Percentiles rank a stretch among this genome's conserved stretches.
Conservation (phyloP, 2,888 invertebrate genomes). For the Drosophila niveifrons region DNA sequence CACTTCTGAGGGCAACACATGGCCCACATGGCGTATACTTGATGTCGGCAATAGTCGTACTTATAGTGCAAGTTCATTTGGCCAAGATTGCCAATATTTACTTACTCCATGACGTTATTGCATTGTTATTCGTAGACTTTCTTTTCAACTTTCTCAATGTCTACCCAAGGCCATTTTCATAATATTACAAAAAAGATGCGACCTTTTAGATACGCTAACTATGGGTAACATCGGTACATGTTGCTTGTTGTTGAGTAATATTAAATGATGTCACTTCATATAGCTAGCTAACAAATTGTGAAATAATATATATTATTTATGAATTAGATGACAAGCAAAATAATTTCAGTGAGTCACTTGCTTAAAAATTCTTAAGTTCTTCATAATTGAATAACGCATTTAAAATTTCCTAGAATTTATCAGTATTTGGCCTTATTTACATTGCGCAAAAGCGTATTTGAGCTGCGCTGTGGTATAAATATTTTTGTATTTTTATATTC, state of each 20-base stretch:
- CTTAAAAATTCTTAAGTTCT: no score
- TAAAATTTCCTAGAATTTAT: not conserved
- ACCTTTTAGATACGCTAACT: slow-evolving; percentile 9
- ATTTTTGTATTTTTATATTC: slow-evolving; percentile 27
- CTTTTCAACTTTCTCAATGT: slow-evolving; percentile 7
- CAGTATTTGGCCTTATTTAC: not conserved
- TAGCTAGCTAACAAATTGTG: no score
- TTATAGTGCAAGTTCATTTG: slow-evolving; percentile 38
- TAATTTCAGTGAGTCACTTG: no score
- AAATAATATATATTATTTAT: no score
- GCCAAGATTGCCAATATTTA: slow-evolving; percentile 42
- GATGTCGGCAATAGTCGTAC: slow-evolving; percentile 25
- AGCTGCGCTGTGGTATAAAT: not conserved
- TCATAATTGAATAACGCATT: not conserved
- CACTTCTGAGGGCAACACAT: slow-evolving; percentile 8
- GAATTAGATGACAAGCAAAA: no score
- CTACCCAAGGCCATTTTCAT: slow-evolving; percentile 7
- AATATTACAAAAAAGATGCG: slow-evolving; percentile 4
- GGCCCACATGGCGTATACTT: slow-evolving; percentile 42
- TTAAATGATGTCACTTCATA: no score
- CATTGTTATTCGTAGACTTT: slow-evolving; percentile 19
- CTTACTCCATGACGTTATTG: slow-evolving; percentile 35
- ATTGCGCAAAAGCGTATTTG: slow-evolving; percentile 26
- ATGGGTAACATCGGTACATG: no score
- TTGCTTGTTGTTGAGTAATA: not conserved